Percentiles rank a stretch among this genome's conserved stretches.
Evolutionary conservation across 2,113 vertebrate genomes (phyloP).

Genomic region (Lepus timidus): DNA sequence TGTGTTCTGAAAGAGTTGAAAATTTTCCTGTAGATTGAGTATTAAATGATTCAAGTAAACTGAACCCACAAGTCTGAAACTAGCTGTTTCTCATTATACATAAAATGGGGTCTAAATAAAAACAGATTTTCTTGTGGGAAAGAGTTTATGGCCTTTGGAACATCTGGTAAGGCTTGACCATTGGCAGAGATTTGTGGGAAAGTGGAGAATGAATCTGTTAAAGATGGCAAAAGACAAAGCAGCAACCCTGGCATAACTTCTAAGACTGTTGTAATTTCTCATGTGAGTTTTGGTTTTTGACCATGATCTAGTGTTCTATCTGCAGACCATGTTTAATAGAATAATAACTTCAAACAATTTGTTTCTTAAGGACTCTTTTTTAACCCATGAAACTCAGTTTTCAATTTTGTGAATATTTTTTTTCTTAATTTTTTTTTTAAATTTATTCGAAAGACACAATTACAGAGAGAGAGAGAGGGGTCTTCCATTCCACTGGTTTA

Average conservation of each 20-base stretch:
- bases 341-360: background rate
- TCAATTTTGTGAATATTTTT: no score
- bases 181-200: constrained; percentile 13
- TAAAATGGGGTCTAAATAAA: background rate
- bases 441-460: no score
- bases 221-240: background rate
- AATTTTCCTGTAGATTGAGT: background rate
- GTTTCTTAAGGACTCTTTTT: background rate
- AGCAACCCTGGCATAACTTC: background rate
- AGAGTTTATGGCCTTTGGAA: background rate
- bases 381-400: no score
- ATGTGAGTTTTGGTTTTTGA: background rate
- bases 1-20: background rate
- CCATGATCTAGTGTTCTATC: background rate
- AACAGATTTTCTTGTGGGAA: background rate
- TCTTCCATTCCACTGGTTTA: no score
- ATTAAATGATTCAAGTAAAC: constrained; percentile 35
- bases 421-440: no score
- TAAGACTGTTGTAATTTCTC: constrained; percentile 28
- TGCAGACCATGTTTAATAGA: background rate
- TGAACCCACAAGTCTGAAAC: constrained; percentile 6
- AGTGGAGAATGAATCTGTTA: background rate
- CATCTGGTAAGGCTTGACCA: constrained; percentile 33
- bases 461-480: no score
- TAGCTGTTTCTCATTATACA: constrained; percentile 50